Conservation (phyloP, 2,888 invertebrate genomes). For the Patella pellucida region DNA sequence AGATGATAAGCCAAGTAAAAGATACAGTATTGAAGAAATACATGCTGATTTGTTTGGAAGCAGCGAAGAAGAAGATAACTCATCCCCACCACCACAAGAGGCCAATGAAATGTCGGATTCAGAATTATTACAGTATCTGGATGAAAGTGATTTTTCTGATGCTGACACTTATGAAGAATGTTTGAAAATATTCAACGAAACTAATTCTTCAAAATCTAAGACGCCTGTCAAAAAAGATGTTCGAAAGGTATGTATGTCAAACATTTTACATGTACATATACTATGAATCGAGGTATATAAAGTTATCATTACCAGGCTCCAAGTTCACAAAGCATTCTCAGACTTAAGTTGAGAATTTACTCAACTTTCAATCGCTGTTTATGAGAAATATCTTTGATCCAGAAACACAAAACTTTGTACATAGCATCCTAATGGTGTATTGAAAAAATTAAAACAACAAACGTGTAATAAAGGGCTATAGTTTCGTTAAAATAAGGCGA, state of each 20-base stretch:
- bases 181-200: conserved; percentile 87
- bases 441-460: too few species aligned
- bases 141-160: conserved; percentile 53
- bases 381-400: too few species aligned
- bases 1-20: conserved; percentile 18
- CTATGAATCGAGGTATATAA: too few species aligned
- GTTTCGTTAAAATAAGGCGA: too few species aligned
- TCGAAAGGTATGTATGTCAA: conserved; percentile 29
- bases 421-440: too few species aligned
- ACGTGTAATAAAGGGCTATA: too few species aligned
- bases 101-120: conserved; percentile 27
- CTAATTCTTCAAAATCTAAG: conserved; percentile 33
- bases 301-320: too few species aligned
- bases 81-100: conserved; percentile 13
- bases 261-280: too few species aligned
- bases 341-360: too few species aligned
- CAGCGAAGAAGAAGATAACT: conserved; percentile 27
- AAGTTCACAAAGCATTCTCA: too few species aligned
- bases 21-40: conserved; percentile 39
- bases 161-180: conserved; percentile 85
- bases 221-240: conserved; percentile 24
- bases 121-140: conserved; percentile 30
- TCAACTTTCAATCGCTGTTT: too few species aligned
- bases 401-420: too few species aligned
- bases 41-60: conserved; percentile 55